Conservation (phyloP, 2,888 invertebrate genomes). For the Phyllotreta striolata region DNA sequence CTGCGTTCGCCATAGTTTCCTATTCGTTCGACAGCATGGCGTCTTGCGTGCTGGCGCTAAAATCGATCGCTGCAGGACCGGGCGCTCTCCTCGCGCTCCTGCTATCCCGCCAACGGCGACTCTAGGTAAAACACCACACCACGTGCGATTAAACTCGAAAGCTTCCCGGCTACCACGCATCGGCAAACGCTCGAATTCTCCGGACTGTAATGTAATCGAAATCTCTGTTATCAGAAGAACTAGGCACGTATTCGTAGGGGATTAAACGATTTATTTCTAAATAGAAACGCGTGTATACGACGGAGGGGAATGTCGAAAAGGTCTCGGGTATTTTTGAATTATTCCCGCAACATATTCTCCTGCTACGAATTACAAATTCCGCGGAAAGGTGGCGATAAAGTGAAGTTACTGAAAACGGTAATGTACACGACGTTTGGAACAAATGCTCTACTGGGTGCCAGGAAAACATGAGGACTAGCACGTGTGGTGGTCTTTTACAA, state of each 20-base stretch:
- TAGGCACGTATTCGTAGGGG: background rate
- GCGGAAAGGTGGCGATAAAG: slow-evolving; percentile 15
- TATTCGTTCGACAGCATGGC: no score
- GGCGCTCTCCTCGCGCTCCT: background rate
- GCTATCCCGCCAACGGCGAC: background rate
- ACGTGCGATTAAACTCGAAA: slow-evolving; percentile 20
- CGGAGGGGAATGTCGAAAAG: no score
- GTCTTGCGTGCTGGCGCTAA: no score
- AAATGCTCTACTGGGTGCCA: slow-evolving; percentile 19
- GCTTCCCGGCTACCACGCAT: background rate
- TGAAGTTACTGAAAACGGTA: slow-evolving; percentile 1
- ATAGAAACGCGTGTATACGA: no score
- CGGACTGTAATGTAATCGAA: background rate
- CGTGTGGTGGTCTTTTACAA: slow-evolving; percentile 37
- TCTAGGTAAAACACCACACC: slow-evolving; percentile 6
- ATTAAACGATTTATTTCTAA: no score
- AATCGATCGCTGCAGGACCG: no score
- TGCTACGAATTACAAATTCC: slow-evolving; percentile 15
- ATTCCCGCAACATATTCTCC: slow-evolving; percentile 3
- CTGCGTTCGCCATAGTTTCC: no score
- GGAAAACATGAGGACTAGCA: slow-evolving; percentile 22
- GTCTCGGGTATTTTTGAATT: no score
- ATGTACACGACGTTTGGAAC: slow-evolving; percentile 13
- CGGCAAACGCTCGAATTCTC: background rate
- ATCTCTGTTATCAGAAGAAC: background rate